Conservation (phyloP, 2,888 invertebrate genomes). For the Drosophila peninsularis region DNA sequence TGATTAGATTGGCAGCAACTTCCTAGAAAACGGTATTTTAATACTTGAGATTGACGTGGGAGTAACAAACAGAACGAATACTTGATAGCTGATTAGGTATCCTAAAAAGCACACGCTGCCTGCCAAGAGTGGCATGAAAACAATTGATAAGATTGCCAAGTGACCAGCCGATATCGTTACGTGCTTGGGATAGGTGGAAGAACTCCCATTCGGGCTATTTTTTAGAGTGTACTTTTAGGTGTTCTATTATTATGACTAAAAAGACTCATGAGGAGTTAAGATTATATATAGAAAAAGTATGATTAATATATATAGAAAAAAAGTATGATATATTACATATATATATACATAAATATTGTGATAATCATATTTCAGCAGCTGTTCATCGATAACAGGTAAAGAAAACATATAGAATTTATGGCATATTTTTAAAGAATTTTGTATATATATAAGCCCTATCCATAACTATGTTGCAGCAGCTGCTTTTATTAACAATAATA, state of each 20-base stretch:
- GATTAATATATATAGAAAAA: too few relatives aligned
- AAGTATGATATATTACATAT: too few relatives aligned
- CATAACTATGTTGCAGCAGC: too few relatives aligned
- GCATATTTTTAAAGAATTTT: too few relatives aligned
- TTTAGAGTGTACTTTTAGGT: constrained; percentile 50
- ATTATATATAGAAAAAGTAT: neutral
- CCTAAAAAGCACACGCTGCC: neutral
- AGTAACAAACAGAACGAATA: constrained; percentile 1
- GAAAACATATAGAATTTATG: too few relatives aligned
- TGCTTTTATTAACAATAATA: too few relatives aligned
- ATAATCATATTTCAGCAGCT: neutral
- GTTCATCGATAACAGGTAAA: neutral
- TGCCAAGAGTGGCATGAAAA: neutral
- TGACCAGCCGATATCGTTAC: too few relatives aligned
- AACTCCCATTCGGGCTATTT: neutral
- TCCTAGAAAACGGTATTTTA: constrained; percentile 7
- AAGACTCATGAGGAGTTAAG: neutral
- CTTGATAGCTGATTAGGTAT: constrained; percentile 14
- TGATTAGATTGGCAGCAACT: constrained; percentile 39
- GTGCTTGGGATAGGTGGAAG: neutral
- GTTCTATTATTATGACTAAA: neutral
- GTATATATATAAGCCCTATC: too few relatives aligned
- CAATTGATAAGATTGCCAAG: constrained; percentile 29
- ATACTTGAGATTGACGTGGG: constrained; percentile 13
- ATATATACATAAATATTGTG: too few relatives aligned